Base-by-base conservation (phyloP, 2,888 invertebrate genomes). In the Trichogramma dendrolimi region DNA sequence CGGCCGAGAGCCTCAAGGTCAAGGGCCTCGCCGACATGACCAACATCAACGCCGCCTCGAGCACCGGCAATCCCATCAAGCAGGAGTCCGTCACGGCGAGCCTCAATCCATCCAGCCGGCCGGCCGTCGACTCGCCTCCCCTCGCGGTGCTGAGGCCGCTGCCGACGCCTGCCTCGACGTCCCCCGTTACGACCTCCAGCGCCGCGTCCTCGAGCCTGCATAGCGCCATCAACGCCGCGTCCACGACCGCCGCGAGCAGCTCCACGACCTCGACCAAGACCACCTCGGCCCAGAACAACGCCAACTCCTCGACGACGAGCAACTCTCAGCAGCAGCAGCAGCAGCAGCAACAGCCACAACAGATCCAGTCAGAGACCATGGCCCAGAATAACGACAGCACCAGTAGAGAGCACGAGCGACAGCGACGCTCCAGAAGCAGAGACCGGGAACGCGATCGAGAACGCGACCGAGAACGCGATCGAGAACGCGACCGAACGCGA, bases 21-120 rank as follows among this genome's bases (percentile, higher is more conserved):
- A 92, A 94, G 83, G 94, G 94, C 76, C 84, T 94, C 78, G 92
- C 93, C 81, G 94, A 94, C 83, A 93, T 94, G 91, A 92, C 92
- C 78, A 91, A 90, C 79, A 83, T 90, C 80, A 89, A 87, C 76
- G 85, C 86, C 71, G 82, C 83, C 66, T 75, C 83, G 85, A 71
- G 74, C 75, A 69, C 65, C 70, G 67, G 46, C 70, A 65, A 47
- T 70, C 64, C 49, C 68, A 68, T 41, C 42, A 50, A 27, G 27
- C 27, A 27, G 27, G 27, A 27, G 27, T 27, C 7, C 11, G 50
- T 3, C 14, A 6, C 14, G 44, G 41, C 14, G 42, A 47, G 47
- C 54, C 38, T 43, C 43, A 47, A 55, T 50, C 6, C 6, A 10
- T 14, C 47, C 64, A 64, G 67, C 59, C 60, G 67, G 64, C 68